Evolutionary conservation across 2,113 vertebrate species (phyloP).

Genomic region (Axis porcinus): DNA sequence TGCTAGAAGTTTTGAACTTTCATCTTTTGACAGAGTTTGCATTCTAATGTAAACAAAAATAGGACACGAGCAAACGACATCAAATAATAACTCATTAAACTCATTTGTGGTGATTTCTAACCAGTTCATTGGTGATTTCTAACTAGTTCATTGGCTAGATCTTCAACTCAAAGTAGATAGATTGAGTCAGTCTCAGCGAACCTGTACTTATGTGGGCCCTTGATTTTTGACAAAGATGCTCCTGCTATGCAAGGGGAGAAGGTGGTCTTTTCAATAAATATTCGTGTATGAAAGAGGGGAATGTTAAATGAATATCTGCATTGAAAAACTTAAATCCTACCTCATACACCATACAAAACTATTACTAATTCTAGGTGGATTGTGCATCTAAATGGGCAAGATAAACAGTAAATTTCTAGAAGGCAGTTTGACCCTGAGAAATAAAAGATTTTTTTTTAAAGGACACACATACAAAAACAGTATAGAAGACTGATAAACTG

Average conservation of each 20-base stretch:
- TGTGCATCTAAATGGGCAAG: neutral
- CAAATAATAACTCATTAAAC: neutral
- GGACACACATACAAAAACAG: neutral
- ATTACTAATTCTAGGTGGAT: neutral
- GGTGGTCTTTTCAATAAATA: neutral
- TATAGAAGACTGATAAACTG: neutral
- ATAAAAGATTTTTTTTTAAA: neutral
- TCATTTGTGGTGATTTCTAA: neutral
- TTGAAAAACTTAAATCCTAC: neutral
- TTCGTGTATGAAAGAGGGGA: neutral
- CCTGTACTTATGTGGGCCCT: neutral
- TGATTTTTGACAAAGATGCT: neutral
- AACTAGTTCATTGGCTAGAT: neutral
- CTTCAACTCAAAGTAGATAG: neutral
- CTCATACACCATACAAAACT: neutral
- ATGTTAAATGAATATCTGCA: neutral
- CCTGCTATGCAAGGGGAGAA: neutral
- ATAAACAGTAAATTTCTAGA: neutral
- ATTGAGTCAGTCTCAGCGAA: neutral
- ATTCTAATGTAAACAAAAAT: neutral
- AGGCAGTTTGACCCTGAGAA: neutral
- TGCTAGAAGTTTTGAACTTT: neutral
- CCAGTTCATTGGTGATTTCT: neutral
- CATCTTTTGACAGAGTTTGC: neutral
- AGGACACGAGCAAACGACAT: neutral